Conservation (phyloP, 1,140 invertebrate genomes). For the Ostrea edulis region DNA sequence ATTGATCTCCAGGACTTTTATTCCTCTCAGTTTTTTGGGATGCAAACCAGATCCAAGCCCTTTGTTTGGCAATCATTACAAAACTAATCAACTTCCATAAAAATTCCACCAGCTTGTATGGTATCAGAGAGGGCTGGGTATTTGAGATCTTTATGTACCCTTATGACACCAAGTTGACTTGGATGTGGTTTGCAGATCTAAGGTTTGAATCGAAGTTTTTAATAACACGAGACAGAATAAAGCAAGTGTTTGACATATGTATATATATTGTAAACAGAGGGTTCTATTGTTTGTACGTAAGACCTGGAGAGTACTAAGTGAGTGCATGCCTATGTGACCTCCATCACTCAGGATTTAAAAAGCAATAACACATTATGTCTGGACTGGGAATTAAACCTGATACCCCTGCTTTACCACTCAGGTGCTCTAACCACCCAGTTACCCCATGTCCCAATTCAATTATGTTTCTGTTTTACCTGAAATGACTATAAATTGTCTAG, state of each 20-base stretch:
- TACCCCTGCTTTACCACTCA: no score
- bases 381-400: no score
- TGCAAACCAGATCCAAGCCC: background rate
- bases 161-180: constrained; percentile 10
- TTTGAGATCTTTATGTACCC: background rate
- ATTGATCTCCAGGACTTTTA: constrained; percentile 11
- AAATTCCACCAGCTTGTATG: background rate
- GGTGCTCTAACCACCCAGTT: no score
- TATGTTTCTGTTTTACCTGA: no score
- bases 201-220: constrained; percentile 12
- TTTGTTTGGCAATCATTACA: background rate
- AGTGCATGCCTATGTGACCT: no score
- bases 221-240: constrained; percentile 19
- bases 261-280: no score
- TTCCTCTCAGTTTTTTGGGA: background rate
- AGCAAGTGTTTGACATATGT: background rate
- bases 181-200: background rate
- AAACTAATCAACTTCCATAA: constrained; percentile 8
- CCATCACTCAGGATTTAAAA: no score
- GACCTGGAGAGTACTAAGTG: no score
- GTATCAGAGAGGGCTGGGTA: background rate
- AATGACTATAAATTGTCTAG: no score
- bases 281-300: no score
- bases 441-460: no score
- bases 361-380: no score